Evolutionary conservation across 2,113 vertebrate species (phyloP).

Genomic region (Lampris megalopsis): DNA sequence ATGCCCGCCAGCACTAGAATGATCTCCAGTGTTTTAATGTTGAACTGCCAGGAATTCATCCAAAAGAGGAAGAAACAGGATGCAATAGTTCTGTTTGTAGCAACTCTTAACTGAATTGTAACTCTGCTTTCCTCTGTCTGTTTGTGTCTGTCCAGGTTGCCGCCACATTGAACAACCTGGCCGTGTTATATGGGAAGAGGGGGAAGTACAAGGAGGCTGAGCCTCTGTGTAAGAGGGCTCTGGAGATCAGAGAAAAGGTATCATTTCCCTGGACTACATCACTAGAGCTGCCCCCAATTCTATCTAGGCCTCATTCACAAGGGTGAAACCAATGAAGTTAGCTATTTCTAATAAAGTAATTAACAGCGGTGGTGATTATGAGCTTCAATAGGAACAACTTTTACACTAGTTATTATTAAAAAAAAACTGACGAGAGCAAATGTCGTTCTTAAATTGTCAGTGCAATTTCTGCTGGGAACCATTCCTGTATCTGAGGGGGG

Average conservation of each 20-base stretch:
- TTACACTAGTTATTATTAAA: constrained; percentile 48
- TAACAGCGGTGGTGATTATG: constrained; percentile 30
- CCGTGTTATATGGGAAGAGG: constrained; percentile 96
- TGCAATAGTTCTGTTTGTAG: background rate
- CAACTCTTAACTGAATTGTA: background rate
- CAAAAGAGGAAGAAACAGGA: background rate
- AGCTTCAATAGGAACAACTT: constrained; percentile 19
- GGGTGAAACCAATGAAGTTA: constrained; percentile 25
- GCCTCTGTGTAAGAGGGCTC: constrained; percentile 94
- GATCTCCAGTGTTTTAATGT: background rate
- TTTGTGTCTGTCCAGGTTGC: constrained; percentile 86
- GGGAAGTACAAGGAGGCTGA: constrained; percentile 99
- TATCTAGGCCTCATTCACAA: constrained; percentile 32
- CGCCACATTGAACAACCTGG: constrained; percentile 97
- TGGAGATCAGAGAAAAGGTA: constrained; percentile 99
- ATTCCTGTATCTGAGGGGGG: constrained; percentile 21
- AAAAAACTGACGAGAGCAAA: constrained; percentile 47
- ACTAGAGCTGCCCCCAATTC: constrained; percentile 2
- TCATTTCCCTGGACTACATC: constrained; percentile 26
- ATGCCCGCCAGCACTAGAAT: background rate
- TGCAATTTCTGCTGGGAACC: constrained; percentile 37
- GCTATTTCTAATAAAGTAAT: constrained; percentile 33
- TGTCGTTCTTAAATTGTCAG: constrained; percentile 53
- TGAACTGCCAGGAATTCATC: background rate
- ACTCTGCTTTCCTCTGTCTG: constrained; percentile 4